A percentile compares a stretch with the other conserved stretches of the same genome.
Conservation (phyloP, 2,113 vertebrate species). For the Oreochromis niloticus region DNA sequence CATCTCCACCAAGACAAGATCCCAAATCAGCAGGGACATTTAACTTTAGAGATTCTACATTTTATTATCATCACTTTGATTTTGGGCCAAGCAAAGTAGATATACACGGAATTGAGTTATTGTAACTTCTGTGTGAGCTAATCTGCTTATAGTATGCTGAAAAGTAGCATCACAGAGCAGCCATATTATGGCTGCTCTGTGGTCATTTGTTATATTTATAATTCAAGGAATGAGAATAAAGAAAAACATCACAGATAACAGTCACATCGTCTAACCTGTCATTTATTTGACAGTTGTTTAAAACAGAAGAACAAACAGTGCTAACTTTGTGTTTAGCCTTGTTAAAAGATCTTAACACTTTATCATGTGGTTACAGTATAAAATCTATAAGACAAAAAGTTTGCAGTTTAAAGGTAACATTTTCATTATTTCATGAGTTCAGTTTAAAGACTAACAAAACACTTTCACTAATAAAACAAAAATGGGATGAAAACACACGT, state of each 20-base stretch:
- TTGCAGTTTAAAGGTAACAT: slow-evolving; percentile 26
- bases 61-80: neutral
- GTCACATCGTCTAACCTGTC: neutral
- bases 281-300: slow-evolving; percentile 49
- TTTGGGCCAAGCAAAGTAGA: neutral
- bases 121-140: neutral
- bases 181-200: neutral
- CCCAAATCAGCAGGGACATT: neutral
- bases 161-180: neutral
- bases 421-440: neutral
- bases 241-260: neutral
- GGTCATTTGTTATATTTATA: neutral
- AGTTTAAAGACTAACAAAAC: slow-evolving; percentile 33
- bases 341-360: slow-evolving; percentile 31
- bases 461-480: neutral
- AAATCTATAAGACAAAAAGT: slow-evolving; percentile 47
- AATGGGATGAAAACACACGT: slow-evolving; percentile 31
- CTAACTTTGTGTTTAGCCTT: slow-evolving; percentile 25
- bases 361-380: slow-evolving; percentile 44
- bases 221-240: neutral
- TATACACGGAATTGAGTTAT: rapidly evolving
- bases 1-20: neutral
- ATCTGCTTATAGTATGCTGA: neutral
- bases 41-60: neutral
- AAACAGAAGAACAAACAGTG: slow-evolving; percentile 19